Percentiles rank a stretch among this genome's conserved stretches.
These are phyloP conservation scores for Arrhamphus sclerolepis DNA, from an alignment of 2,797 vertebrate genomes.

Conservation along the genomic window DNA sequence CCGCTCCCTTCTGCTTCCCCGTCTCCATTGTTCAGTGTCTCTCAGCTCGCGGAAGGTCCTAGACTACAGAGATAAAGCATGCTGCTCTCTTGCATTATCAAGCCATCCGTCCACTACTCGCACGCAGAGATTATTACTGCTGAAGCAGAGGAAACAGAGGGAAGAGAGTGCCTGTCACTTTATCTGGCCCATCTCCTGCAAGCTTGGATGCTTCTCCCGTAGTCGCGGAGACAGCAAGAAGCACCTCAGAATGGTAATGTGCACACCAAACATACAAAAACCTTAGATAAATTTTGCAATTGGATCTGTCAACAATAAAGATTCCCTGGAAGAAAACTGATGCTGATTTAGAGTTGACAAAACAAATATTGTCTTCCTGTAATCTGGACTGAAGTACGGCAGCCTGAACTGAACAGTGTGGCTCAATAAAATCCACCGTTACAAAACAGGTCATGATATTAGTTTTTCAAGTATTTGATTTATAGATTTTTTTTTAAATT, in stretches of 20 bases:
- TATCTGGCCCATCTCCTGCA: slow-evolving; percentile 30
- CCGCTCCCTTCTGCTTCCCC: neutral
- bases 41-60: slow-evolving; percentile 32
- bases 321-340: neutral
- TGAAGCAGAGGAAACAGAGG: slow-evolving; percentile 17
- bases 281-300: neutral
- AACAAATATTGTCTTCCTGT: too few relatives aligned
- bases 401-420: too few relatives aligned
- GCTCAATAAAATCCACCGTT: too few relatives aligned
- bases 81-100: slow-evolving; percentile 59
- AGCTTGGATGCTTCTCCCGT: slow-evolving; percentile 10
- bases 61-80: slow-evolving; percentile 57
- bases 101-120: slow-evolving; percentile 54
- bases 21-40: slow-evolving; percentile 32
- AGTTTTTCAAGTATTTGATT: too few relatives aligned
- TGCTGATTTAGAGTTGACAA: too few relatives aligned
- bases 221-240: slow-evolving; percentile 12
- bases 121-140: slow-evolving; percentile 51
- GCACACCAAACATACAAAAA: slow-evolving; percentile 1
- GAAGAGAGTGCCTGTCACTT: slow-evolving; percentile 14
- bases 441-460: too few relatives aligned
- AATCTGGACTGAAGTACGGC: too few relatives aligned
- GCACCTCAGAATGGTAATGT: slow-evolving; percentile 31
- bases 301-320: neutral
- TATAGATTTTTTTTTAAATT: too few relatives aligned